Conservation (phyloP, 2,113 vertebrate species). For the Strigops habroptila region DNA sequence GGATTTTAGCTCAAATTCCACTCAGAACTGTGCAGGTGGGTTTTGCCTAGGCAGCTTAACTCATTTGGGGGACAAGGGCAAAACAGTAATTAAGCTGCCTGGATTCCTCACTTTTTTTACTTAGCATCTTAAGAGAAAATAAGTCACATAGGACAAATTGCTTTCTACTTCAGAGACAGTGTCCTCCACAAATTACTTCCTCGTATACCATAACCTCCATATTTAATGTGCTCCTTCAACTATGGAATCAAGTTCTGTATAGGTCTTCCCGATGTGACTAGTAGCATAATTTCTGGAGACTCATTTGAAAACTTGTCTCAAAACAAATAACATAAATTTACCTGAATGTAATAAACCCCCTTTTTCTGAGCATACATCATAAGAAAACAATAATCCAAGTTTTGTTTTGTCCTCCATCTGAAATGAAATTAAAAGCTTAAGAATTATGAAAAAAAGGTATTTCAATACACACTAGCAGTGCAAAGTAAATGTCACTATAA, state of each 20-base stretch:
- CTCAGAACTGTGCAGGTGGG: not conserved
- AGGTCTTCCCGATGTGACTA: not conserved
- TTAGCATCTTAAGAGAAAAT: not conserved
- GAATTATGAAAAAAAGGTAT: not conserved
- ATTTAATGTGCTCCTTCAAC: not conserved
- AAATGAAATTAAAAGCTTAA: conserved; percentile 59
- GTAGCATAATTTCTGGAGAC: not conserved
- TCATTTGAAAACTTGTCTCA: not conserved
- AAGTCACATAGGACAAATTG: not conserved
- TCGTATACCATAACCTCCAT: not conserved
- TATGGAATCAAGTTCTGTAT: not conserved
- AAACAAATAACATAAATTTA: conserved; percentile 59
- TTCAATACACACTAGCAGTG: not conserved
- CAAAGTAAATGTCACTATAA: not conserved
- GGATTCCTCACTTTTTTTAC: not conserved
- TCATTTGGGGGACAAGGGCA: not conserved
- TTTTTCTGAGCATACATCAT: conserved; percentile 99
- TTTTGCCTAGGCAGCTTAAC: not conserved
- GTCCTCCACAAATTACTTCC: not conserved
- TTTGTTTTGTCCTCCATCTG: conserved; percentile 98
- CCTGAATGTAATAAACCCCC: conserved; percentile 96
- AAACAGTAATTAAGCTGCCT: not conserved
- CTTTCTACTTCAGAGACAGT: not conserved
- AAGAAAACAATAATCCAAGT: conserved; percentile 97
- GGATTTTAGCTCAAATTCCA: not conserved